Conservation (phyloP, 1,140 invertebrate species). For the Drosophila arizonae region DNA sequence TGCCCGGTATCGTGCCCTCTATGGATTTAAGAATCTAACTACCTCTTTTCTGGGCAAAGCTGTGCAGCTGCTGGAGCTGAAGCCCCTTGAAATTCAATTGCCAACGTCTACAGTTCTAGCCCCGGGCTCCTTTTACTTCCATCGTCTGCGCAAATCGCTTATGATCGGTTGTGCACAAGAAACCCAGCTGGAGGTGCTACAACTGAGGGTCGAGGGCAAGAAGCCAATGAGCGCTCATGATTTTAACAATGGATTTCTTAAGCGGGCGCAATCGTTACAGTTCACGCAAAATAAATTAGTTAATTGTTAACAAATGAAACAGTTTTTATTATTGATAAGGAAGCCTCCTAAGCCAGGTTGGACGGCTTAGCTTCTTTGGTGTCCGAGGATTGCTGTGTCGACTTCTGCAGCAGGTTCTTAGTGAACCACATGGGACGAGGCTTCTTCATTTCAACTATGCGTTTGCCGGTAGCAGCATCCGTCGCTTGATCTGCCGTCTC, state of each 20-base stretch:
- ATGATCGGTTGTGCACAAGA: conserved; percentile 85
- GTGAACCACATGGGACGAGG: conserved; percentile 90
- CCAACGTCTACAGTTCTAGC: not conserved
- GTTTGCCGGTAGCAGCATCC: conserved; percentile 86
- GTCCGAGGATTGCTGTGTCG: conserved; percentile 86
- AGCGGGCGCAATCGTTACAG: conserved; percentile 69
- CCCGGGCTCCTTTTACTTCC: conserved; percentile 56
- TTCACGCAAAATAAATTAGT: conserved; percentile 59
- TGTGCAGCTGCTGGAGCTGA: conserved; percentile 86
- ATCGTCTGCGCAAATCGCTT: conserved; percentile 78
- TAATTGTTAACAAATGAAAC: conserved; percentile 40
- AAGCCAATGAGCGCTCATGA: conserved; percentile 86
- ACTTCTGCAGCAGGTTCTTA: conserved; percentile 91
- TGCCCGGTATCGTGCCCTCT: conserved; percentile 87
- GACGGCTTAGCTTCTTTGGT: conserved; percentile 89
- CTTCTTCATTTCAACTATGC: conserved; percentile 89
- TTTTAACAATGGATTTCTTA: conserved; percentile 88
- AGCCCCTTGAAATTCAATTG: conserved; percentile 23
- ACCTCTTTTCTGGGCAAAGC: conserved; percentile 85
- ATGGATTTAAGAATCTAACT: conserved; percentile 85
- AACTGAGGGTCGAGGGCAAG: conserved; percentile 85
- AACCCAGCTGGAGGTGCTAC: conserved; percentile 85
- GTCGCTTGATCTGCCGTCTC: conserved; percentile 85
- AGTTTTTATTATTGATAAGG: not conserved
- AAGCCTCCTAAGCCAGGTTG: conserved; percentile 85